These are phyloP conservation scores for Chaetodon auriga DNA, from an alignment of 2,113 vertebrate genomes.

Conservation along the genomic window DNA sequence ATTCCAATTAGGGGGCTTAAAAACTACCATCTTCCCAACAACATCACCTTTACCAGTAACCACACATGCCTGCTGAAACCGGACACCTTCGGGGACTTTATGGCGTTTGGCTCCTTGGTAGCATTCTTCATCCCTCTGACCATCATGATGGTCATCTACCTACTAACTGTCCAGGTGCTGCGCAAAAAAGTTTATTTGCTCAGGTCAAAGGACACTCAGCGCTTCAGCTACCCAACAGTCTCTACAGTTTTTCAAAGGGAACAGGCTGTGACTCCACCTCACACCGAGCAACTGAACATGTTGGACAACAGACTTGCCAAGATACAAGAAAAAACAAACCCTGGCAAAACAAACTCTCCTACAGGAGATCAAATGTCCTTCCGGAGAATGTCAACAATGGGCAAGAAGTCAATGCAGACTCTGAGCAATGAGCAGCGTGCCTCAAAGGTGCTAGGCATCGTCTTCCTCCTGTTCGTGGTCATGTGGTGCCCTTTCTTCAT, in stretches of 20 bases:
- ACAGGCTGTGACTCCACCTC: constrained; percentile 64
- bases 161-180: constrained; percentile 93
- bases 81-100: constrained; percentile 91
- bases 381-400: constrained; percentile 88
- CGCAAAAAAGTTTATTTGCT: constrained; percentile 93
- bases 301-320: constrained; percentile 77
- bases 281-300: constrained; percentile 87
- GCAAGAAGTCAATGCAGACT: constrained; percentile 95
- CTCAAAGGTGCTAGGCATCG: constrained; percentile 96
- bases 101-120: constrained; percentile 93
- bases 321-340: constrained; percentile 65
- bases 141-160: constrained; percentile 96
- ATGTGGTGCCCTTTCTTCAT: constrained; percentile 99
- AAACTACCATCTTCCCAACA: constrained; percentile 76
- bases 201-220: constrained; percentile 87
- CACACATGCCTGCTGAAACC: constrained; percentile 89
- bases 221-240: constrained; percentile 86
- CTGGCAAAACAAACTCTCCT: constrained; percentile 30
- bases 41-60: constrained; percentile 86
- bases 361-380: constrained; percentile 77
- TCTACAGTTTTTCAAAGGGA: constrained; percentile 91
- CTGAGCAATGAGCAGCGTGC: constrained; percentile 97
- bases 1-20: constrained; percentile 93
- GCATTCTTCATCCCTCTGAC: constrained; percentile 95
- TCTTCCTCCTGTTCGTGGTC: constrained; percentile 95